Evolutionary conservation across 1,140 invertebrate genomes (phyloP).

Genomic region (Zaprionus capensis): DNA sequence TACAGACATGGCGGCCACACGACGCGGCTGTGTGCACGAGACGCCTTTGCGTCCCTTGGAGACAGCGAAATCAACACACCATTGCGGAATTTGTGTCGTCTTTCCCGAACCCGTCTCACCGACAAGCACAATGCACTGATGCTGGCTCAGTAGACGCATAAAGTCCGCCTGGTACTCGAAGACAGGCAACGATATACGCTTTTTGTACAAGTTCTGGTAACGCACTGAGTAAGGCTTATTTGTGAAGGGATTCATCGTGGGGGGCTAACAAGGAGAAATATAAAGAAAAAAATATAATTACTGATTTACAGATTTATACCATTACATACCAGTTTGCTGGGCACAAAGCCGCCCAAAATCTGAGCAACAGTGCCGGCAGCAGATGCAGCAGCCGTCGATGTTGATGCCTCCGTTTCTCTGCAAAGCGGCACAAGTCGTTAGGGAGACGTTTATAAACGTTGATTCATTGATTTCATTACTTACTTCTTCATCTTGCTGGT

Average conservation of each 20-base stretch:
- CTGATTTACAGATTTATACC: background rate
- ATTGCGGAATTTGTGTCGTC: slow-evolving; percentile 97
- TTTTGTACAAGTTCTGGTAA: slow-evolving; percentile 94
- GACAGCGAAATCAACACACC: slow-evolving; percentile 96
- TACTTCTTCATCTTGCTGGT: slow-evolving; percentile 89
- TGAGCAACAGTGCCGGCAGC: slow-evolving; percentile 73
- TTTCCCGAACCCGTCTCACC: slow-evolving; percentile 96
- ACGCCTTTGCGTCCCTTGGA: slow-evolving; percentile 92
- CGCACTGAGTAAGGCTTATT: slow-evolving; percentile 91
- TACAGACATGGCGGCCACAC: slow-evolving; percentile 99
- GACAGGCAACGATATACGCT: slow-evolving; percentile 96
- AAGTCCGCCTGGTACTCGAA: slow-evolving; percentile 99
- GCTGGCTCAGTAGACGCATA: slow-evolving; percentile 93
- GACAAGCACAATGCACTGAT: slow-evolving; percentile 85
- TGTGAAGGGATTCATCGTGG: slow-evolving; percentile 89
- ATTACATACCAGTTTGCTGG: slow-evolving; percentile 72
- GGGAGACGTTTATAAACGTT: background rate
- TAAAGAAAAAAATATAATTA: background rate
- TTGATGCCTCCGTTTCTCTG: slow-evolving; percentile 57
- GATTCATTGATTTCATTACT: slow-evolving; percentile 63
- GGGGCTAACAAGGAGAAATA: slow-evolving; percentile 34
- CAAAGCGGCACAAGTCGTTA: background rate
- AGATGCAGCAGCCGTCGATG: slow-evolving; percentile 70
- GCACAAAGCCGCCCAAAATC: slow-evolving; percentile 84
- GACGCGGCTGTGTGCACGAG: slow-evolving; percentile 98